A percentile compares a stretch with the other conserved stretches of the same genome.
phyloP scores from a whole-genome alignment of 2,113 vertebrate genomes.

The Ceyx melanurus region DNA sequence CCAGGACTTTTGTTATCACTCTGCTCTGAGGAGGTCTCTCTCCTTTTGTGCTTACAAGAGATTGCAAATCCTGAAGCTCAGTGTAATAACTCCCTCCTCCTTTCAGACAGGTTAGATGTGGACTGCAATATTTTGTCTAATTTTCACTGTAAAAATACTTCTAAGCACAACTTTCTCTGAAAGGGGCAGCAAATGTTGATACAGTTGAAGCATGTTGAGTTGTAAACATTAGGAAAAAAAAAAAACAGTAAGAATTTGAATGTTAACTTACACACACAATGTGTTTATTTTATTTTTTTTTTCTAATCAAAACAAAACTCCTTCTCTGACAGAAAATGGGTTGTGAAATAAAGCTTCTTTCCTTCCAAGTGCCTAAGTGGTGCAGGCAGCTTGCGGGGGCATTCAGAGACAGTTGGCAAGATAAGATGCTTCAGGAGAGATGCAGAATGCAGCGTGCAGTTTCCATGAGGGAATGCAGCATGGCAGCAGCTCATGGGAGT shows the following conservation, averaged over 20 bases:
- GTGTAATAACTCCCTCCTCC: neutral
- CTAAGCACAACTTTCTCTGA: neutral
- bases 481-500: constrained; percentile 26
- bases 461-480: constrained; percentile 19
- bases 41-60: neutral
- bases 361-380: neutral
- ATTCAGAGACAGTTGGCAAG: constrained; percentile 19
- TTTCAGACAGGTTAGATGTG: neutral
- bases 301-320: constrained; percentile 25
- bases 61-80: neutral
- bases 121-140: neutral
- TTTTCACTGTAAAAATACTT: neutral
- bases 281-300: constrained; percentile 25
- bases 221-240: neutral
- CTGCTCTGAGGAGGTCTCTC: neutral
- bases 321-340: neutral
- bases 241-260: neutral
- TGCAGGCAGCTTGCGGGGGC: neutral
- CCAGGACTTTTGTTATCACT: neutral
- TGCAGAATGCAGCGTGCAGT: neutral
- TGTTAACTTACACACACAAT: neutral
- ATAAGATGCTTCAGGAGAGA: constrained; percentile 29
- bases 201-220: neutral
- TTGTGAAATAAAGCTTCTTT: constrained; percentile 15
- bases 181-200: neutral